Conservation (phyloP, 2,113 vertebrate genomes). For the Anguilla rostrata region DNA sequence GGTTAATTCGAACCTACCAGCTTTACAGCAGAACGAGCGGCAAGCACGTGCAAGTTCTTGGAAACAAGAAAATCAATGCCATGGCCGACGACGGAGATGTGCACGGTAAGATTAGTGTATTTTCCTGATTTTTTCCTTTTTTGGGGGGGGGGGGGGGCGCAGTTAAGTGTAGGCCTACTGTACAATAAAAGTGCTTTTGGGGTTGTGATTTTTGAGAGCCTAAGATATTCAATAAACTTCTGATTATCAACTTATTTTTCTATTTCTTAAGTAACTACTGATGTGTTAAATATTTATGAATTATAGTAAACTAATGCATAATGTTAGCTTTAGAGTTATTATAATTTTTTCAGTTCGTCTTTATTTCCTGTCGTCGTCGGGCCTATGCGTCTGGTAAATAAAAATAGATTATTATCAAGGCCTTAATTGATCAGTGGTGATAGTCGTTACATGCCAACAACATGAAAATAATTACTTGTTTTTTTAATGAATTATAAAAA, state of each 20-base stretch:
- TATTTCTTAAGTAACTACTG: background rate
- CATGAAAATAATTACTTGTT: background rate
- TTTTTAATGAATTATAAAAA: background rate
- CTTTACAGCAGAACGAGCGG: conserved; percentile 98
- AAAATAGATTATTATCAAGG: background rate
- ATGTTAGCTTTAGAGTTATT: background rate
- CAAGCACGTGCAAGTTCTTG: conserved; percentile 96
- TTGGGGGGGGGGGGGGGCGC: no score
- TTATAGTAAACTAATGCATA: background rate
- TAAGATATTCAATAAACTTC: no score
- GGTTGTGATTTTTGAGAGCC: no score
- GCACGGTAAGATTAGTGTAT: conserved; percentile 78
- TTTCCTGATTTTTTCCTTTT: background rate
- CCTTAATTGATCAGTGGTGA: background rate
- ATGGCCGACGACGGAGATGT: conserved; percentile 95
- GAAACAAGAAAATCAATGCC: conserved; percentile 98
- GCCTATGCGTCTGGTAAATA: background rate
- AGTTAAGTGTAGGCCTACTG: no score
- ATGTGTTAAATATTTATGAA: background rate
- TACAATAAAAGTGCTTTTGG: no score
- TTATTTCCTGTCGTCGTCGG: background rate
- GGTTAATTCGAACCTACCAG: conserved; percentile 97
- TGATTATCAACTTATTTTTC: background rate
- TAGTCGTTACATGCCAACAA: background rate
- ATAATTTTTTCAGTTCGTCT: background rate